Conservation (phyloP, 1,140 invertebrate genomes). For the Drosophila pachea region DNA sequence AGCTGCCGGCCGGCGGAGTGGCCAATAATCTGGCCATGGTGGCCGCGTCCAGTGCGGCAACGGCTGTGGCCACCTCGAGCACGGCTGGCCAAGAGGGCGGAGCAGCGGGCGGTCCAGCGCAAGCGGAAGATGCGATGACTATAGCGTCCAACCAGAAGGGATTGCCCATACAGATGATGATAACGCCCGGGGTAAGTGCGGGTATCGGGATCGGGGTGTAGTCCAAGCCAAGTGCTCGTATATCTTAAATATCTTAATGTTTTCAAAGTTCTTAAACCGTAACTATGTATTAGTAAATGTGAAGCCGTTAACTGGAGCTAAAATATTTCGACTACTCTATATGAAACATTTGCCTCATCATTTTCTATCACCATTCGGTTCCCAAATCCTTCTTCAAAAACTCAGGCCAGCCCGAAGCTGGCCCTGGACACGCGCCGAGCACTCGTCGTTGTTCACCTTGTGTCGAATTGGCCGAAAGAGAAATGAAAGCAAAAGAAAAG, state of each 20-base stretch:
- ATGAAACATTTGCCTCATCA: constrained; percentile 17
- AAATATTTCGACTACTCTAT: constrained; percentile 55
- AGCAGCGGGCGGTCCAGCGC: constrained; percentile 21
- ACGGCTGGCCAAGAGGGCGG: constrained; percentile 24
- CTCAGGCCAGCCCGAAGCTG: too few relatives aligned
- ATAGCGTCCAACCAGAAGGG: constrained; percentile 56
- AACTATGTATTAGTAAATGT: constrained; percentile 73
- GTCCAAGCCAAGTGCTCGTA: constrained; percentile 46
- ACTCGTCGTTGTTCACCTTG: neutral
- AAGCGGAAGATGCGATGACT: constrained; percentile 55
- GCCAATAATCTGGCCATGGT: constrained; percentile 63
- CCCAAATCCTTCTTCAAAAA: neutral
- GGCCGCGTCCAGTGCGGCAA: constrained; percentile 57
- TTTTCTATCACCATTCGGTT: constrained; percentile 11
- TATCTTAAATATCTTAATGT: constrained; percentile 73
- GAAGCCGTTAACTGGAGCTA: constrained; percentile 70
- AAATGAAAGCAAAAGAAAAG: too few relatives aligned
- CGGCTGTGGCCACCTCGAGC: constrained; percentile 55
- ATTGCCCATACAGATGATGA: constrained; percentile 78
- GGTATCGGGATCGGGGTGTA: constrained; percentile 22
- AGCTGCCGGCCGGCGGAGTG: constrained; percentile 28
- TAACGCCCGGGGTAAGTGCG: constrained; percentile 78
- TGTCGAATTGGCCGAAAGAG: neutral
- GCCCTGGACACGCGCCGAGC: too few relatives aligned
- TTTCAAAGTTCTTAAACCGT: constrained; percentile 73